Evolutionary conservation across 2,797 vertebrate species (phyloP).

Genomic region (Characodon lateralis): DNA sequence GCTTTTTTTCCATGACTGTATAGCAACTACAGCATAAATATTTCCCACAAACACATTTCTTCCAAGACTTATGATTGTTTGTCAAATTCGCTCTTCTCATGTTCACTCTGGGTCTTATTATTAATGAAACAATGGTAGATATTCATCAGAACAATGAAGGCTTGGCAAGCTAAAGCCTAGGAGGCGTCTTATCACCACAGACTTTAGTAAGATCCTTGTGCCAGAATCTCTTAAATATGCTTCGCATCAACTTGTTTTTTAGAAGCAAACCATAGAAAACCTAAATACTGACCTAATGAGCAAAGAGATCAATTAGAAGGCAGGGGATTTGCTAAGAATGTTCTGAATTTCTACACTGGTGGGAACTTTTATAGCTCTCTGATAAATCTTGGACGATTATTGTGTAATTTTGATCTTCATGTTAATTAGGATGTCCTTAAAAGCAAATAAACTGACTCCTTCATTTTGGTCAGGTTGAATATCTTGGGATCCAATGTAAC

Average conservation of each 20-base stretch:
- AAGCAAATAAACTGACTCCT: constrained; percentile 44
- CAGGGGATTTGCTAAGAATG: constrained; percentile 29
- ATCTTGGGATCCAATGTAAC: background rate
- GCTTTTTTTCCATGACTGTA: background rate
- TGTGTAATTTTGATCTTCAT: constrained; percentile 59
- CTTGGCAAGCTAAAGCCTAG: constrained; percentile 55
- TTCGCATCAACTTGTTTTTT: constrained; percentile 47
- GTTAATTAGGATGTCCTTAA: constrained; percentile 59
- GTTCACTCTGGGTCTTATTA: constrained; percentile 42
- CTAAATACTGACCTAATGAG: constrained; percentile 54
- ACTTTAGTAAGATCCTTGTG: constrained; percentile 39
- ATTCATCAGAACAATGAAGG: constrained; percentile 57
- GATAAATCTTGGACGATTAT: constrained; percentile 58
- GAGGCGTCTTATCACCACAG: constrained; percentile 44
- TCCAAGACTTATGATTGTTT: constrained; percentile 27
- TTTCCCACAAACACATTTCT: background rate
- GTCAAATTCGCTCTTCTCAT: constrained; percentile 40
- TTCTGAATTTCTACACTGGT: constrained; percentile 48
- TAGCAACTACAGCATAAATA: background rate
- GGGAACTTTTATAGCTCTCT: constrained; percentile 49
- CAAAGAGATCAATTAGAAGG: constrained; percentile 60
- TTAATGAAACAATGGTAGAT: constrained; percentile 63
- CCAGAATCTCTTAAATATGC: constrained; percentile 42
- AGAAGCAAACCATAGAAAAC: constrained; percentile 36
- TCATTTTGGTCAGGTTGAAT: background rate